phyloP scores from a whole-genome alignment of 2,797 vertebrate genomes.

The Furcifer pardalis region DNA sequence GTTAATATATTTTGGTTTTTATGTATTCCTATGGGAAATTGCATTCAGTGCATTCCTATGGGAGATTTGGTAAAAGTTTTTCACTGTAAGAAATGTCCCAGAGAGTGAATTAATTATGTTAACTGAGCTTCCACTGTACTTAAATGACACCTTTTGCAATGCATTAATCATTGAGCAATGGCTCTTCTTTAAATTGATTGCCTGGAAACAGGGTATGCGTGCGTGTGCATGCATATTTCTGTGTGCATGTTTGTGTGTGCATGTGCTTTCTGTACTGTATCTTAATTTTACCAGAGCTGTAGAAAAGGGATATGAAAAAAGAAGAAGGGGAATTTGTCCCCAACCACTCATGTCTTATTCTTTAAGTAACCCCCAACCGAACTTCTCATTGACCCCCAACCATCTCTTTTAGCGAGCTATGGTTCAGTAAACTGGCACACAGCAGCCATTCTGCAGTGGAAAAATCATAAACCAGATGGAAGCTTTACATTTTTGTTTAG shows the following conservation, averaged over 20 bases:
- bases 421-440: constrained; percentile 86
- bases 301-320: constrained; percentile 66
- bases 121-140: too few species aligned
- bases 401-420: constrained; percentile 85
- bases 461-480: constrained; percentile 87
- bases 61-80: too few species aligned
- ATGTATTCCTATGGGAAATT: too few species aligned
- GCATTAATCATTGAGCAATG: constrained; percentile 40
- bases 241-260: not conserved
- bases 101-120: too few species aligned
- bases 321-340: constrained; percentile 32
- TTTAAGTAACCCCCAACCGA: too few species aligned
- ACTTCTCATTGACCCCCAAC: constrained; percentile 78
- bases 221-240: not conserved
- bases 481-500: constrained; percentile 85
- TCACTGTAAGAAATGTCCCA: too few species aligned
- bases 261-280: constrained; percentile 42
- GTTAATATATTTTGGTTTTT: too few species aligned
- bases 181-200: constrained; percentile 54
- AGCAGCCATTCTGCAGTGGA: constrained; percentile 83
- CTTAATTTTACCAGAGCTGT: constrained; percentile 61
- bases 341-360: constrained; percentile 72
- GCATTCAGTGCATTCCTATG: too few species aligned
- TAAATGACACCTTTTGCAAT: constrained; percentile 52
- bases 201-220: not conserved